Conservation (phyloP, 2,797 vertebrate species). For the Onychomys leucogaster region DNA sequence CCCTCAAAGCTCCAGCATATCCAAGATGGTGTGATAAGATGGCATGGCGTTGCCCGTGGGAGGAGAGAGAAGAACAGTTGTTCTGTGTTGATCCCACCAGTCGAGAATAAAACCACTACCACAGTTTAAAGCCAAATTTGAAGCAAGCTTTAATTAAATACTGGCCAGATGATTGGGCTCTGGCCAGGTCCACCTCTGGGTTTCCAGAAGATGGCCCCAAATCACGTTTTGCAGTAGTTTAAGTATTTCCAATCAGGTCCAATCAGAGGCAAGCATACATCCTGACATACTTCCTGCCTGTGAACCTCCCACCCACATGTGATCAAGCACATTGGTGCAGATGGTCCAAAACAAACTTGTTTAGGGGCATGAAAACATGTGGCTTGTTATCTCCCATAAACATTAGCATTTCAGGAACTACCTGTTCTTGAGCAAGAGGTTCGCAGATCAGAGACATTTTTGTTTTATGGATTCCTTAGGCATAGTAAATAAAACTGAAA, state of each 20-base stretch:
- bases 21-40: not conserved
- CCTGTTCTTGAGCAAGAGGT: not conserved
- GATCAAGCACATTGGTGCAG: no score
- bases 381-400: no score
- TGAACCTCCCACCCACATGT: no score
- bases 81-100: not conserved
- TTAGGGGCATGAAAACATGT: no score
- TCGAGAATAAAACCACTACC: not conserved
- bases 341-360: no score
- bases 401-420: not conserved
- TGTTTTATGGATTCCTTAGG: not conserved
- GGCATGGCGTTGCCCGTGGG: no score
- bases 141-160: not conserved
- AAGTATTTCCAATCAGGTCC: not conserved
- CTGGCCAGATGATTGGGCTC: not conserved
- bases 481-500: not conserved
- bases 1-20: not conserved
- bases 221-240: not conserved
- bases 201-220: not conserved
- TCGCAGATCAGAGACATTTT: not conserved
- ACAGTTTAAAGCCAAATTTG: not conserved
- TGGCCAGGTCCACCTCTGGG: not conserved
- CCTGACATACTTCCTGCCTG: not conserved
- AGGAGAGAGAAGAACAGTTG: not conserved
- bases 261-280: not conserved